These are phyloP conservation scores for Campopleginae sp. DNA, from an alignment of 2,888 invertebrate genomes.

Conservation along the genomic window DNA sequence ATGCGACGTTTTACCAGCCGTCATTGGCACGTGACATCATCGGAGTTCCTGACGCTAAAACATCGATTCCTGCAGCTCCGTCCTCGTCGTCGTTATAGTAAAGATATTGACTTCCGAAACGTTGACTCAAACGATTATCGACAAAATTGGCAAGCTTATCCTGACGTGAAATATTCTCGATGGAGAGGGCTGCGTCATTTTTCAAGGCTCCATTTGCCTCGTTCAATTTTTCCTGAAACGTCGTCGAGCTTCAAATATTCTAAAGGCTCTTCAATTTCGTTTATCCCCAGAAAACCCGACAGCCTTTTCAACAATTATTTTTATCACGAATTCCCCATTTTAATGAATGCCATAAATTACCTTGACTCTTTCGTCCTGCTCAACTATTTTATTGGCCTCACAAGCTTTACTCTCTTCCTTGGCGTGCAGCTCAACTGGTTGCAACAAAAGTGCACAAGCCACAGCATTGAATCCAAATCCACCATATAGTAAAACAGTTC, in stretches of 20 bases:
- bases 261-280: neutral
- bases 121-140: slow-evolving; percentile 68
- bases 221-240: slow-evolving; percentile 48
- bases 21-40: slow-evolving; percentile 89
- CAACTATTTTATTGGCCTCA: slow-evolving; percentile 34
- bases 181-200: slow-evolving; percentile 59
- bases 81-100: slow-evolving; percentile 88
- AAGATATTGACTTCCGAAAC: slow-evolving; percentile 86
- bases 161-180: slow-evolving; percentile 71
- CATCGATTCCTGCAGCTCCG: slow-evolving; percentile 87
- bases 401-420: slow-evolving; percentile 82
- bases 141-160: slow-evolving; percentile 65
- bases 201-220: slow-evolving; percentile 42
- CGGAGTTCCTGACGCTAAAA: slow-evolving; percentile 88
- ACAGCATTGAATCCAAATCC: slow-evolving; percentile 89
- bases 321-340: too few species aligned
- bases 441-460: slow-evolving; percentile 88
- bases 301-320: neutral
- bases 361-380: slow-evolving; percentile 56
- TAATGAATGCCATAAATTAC: slow-evolving; percentile 19
- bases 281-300: neutral
- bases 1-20: slow-evolving; percentile 85
- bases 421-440: slow-evolving; percentile 91
- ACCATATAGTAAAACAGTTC: slow-evolving; percentile 88
- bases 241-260: slow-evolving; percentile 1